Percentiles rank a stretch among this genome's conserved stretches.
Evolutionary conservation across 1,140 invertebrate genomes (phyloP).

Genomic region (Saxidomus purpurata): DNA sequence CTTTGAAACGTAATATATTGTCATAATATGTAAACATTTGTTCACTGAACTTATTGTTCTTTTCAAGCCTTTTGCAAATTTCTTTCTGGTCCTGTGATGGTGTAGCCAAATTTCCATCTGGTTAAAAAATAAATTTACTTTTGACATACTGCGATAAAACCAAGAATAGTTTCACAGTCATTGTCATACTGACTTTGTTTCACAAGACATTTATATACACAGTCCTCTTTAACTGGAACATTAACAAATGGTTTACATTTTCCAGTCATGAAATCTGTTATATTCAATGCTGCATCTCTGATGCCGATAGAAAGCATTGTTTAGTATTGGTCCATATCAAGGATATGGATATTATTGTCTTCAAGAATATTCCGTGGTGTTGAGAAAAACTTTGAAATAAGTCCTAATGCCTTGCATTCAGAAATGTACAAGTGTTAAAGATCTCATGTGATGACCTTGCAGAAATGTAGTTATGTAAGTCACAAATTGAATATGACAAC

Average conservation of each 20-base stretch:
- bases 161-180: not conserved
- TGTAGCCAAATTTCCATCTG: not conserved
- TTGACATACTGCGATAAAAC: slow-evolving; percentile 6
- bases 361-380: slow-evolving; percentile 28
- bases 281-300: slow-evolving; percentile 16
- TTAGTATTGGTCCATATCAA: slow-evolving; percentile 14
- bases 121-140: not conserved
- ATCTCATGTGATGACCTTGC: not conserved
- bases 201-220: slow-evolving; percentile 45
- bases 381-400: not conserved
- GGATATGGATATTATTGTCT: slow-evolving; percentile 27
- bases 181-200: slow-evolving; percentile 7
- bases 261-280: slow-evolving; percentile 12
- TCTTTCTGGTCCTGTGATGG: slow-evolving; percentile 3
- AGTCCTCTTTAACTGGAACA: slow-evolving; percentile 18
- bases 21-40: not conserved
- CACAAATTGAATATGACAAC: not conserved
- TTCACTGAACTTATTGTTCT: slow-evolving; percentile 28
- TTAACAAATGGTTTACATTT: slow-evolving; percentile 34
- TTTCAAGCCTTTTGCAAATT: not conserved
- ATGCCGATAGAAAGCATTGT: slow-evolving; percentile 6
- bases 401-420: slow-evolving; percentile 7
- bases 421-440: not conserved
- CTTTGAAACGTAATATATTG: slow-evolving; percentile 20
- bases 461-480: slow-evolving; percentile 24